Percentiles rank a stretch among this genome's conserved stretches.
phyloP scores from a whole-genome alignment of 2,797 vertebrate genomes.

The Lepilemur septentrionalis region DNA sequence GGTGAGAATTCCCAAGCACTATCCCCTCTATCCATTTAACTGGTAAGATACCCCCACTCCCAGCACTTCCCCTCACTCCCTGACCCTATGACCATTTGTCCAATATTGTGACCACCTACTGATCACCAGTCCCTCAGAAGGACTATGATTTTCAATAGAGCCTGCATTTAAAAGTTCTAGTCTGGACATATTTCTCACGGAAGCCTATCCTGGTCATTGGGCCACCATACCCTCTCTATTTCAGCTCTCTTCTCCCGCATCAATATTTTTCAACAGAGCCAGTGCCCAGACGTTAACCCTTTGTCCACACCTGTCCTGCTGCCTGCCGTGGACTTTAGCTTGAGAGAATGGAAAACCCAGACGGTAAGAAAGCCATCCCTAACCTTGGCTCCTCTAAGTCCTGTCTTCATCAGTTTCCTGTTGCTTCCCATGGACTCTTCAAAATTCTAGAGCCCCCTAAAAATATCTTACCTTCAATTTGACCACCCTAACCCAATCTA shows the following conservation, averaged over 20 bases:
- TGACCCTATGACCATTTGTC: not conserved
- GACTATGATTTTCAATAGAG: not conserved
- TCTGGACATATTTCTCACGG: not conserved
- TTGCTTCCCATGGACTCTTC: not conserved
- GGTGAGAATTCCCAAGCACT: slow-evolving; percentile 77
- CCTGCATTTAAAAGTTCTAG: not conserved
- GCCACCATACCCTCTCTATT: not conserved
- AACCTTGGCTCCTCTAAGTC: not conserved
- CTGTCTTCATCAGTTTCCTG: not conserved
- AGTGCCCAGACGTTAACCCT: slow-evolving; percentile 75
- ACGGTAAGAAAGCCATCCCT: slow-evolving; percentile 79
- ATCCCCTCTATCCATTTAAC: not conserved
- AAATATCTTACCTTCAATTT: slow-evolving; percentile 18
- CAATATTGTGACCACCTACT: not conserved
- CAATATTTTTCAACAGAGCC: slow-evolving; percentile 73
- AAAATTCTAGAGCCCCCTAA: slow-evolving; percentile 27
- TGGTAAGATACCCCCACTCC: not conserved
- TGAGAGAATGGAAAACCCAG: slow-evolving; percentile 84
- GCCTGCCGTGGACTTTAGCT: slow-evolving; percentile 83
- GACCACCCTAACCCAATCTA: not conserved
- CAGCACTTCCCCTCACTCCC: not conserved
- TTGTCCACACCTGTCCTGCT: slow-evolving; percentile 76
- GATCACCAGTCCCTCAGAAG: not conserved
- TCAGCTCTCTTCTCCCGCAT: not conserved
- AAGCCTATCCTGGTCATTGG: not conserved